Conservation (phyloP, 1,140 invertebrate genomes). For the Drosophila gunungcola region DNA sequence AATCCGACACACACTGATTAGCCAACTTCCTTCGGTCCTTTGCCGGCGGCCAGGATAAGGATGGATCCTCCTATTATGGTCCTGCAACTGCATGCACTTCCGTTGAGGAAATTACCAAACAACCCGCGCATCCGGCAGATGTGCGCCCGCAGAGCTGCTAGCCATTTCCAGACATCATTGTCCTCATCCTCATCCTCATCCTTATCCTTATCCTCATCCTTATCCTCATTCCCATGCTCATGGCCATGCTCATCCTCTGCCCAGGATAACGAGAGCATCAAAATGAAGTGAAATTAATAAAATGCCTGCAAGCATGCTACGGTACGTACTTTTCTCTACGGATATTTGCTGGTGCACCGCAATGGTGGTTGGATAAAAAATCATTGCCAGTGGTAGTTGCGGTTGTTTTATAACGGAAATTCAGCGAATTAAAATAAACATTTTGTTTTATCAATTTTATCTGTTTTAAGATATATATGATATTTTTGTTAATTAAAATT, state of each 20-base stretch:
- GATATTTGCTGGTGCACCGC: background rate
- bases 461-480: no score
- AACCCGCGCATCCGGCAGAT: conserved; percentile 79
- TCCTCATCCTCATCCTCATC: conserved; percentile 15
- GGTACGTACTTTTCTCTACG: conserved; percentile 32
- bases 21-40: background rate
- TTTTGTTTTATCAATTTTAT: background rate
- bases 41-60: conserved; percentile 17
- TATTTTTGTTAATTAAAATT: no score
- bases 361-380: conserved; percentile 1
- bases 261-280: conserved; percentile 50
- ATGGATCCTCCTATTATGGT: conserved; percentile 33
- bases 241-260: conserved; percentile 13
- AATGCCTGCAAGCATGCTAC: conserved; percentile 72
- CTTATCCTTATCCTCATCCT: conserved; percentile 18
- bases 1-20: conserved; percentile 33
- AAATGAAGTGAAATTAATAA: conserved; percentile 73
- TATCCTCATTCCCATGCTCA: no score
- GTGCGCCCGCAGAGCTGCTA: conserved; percentile 65
- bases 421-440: background rate
- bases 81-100: conserved; percentile 73
- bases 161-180: conserved; percentile 42
- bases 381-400: background rate
- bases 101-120: conserved; percentile 82
- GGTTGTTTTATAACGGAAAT: no score